Evolutionary conservation across 1,140 invertebrate genomes (phyloP).

Genomic region (Drosophila pallidifrons): DNA sequence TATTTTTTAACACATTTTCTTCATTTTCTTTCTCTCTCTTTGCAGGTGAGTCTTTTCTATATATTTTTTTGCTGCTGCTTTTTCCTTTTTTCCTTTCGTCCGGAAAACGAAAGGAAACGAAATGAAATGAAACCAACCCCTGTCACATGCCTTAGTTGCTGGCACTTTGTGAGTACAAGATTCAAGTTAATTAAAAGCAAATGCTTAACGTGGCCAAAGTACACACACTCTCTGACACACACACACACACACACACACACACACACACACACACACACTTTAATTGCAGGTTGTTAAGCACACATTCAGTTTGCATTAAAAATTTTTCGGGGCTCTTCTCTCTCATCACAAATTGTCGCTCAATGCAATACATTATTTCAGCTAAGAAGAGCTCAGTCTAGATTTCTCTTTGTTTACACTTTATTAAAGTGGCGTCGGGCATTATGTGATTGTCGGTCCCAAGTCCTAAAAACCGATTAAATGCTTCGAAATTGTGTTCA

Average conservation of each 20-base stretch:
- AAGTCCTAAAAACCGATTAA: too few species aligned
- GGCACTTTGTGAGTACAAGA: slow-evolving; percentile 39
- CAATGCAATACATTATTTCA: neutral
- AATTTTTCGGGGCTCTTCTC: neutral
- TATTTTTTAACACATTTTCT: slow-evolving; percentile 52
- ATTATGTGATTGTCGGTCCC: too few species aligned
- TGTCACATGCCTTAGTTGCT: slow-evolving; percentile 22
- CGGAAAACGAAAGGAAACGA: neutral
- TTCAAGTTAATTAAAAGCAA: slow-evolving; percentile 71
- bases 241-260: slow-evolving; percentile 11
- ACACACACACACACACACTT: neutral
- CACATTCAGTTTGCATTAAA: slow-evolving; percentile 23
- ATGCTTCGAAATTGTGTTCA: too few species aligned
- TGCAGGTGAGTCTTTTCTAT: slow-evolving; percentile 59
- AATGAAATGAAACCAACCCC: neutral
- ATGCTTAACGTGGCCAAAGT: slow-evolving; percentile 52
- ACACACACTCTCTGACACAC: slow-evolving; percentile 13
- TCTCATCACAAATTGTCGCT: slow-evolving; percentile 3
- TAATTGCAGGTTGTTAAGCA: slow-evolving; percentile 15
- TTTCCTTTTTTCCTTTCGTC: neutral
- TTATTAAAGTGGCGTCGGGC: too few species aligned
- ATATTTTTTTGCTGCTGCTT: neutral
- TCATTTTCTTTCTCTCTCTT: slow-evolving; percentile 38
- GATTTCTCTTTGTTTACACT: too few species aligned
- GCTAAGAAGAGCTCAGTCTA: neutral